Evolutionary conservation across 1,140 invertebrate species (phyloP), one percentile per base, ranked within the genome.

Genomic region (Tetramorium simillimum): DNA sequence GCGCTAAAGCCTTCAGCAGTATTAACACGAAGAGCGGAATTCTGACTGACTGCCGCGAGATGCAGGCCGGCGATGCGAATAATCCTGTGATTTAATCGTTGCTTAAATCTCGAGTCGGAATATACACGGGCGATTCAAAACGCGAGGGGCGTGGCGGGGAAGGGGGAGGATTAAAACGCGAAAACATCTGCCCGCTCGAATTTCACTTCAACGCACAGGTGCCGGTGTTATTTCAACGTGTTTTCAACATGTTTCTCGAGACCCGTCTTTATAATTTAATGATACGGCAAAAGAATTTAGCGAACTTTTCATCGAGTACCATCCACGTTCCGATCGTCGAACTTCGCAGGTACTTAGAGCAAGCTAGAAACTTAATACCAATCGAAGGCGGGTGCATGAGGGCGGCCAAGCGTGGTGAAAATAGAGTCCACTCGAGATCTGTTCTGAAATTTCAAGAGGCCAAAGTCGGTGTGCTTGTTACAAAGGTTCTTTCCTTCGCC

Each of bases 381-480:
- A 84, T 84, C 53, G 69, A 84, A 84, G 75, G 69, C 63, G 21
- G 12, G 62, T 37, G 14, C 28, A 37, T 37, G 33, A 58, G 40
- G 67, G 24, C 67, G 40, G 69, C 40, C 67, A 43, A 84, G 80
- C 67, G 69, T 73, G 80, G 40, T 75, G 69, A 75, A 75, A 75
- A 84, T 84, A 75, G 53, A 84, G 69, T 70, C 53, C 53, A 60
- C 46, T 75, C 56, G 43, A 49, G 80, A 73, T 62, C 80, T 46
- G 69, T 75, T 73, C 69, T 84, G 72, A 73, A 84, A 84, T 84
- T 84, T 84, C 69, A 84, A 84, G 53, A 18, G 53, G 40, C 80
- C 58, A 6, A 37, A 72, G 53, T 84, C 80, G 51, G 33, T 10
- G 69, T 10, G 53, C 53, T 73, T 49, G 65, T 72, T 81, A 75